Evolutionary conservation across 2,888 invertebrate species (phyloP), one percentile per base, ranked within the genome.

Genomic region (Melinopterus prodromus): DNA sequence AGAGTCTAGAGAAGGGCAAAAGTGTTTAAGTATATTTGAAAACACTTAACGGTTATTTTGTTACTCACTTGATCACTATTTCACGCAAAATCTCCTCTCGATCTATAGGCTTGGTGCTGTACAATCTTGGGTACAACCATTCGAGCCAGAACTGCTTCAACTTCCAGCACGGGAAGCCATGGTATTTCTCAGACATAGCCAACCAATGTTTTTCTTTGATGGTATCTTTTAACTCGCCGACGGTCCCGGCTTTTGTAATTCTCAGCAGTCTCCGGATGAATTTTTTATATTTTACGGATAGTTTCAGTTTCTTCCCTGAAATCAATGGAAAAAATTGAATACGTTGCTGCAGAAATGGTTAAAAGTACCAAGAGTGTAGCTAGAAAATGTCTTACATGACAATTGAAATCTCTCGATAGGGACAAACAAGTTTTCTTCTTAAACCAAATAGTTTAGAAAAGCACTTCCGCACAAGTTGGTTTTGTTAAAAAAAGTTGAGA

Each of bases 1-100:
- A 71, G 26, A 80, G 76, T n/a, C 80, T 80, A 69, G 7, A 76
- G 26, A 26, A 26, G 26, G 1, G 26, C 69, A 9, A 77, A 75
- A 70, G n/a, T 71, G 6, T 53, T 53, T 53, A 78, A 14, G 37
- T 6, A 53, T 26, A 4, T 76, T 16, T 16, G 36, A 75, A n/a
- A 75, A 36, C 12, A 9, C 2, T 16, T 26, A 76, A 36, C 6
- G 16, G n/a, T 53, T 38, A 16, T 69, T 35, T 37, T 71, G 5
- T 26, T 15, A 26, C 79, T 76, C 76, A 71, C 78, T 69, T 78
- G 15, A 15, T 16, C 26, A 79, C 69, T 9, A 74, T 16, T 72
- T 79, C 16, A 26, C 77, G 14, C 16, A 78, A n/a, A n/a, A 16
- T 36, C n/a, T 70, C 14, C 16, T 37, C 16, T 14, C 12, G 35